Base-by-base conservation (phyloP, 2,888 invertebrate genomes). In the Metopia argyrocephala region DNA sequence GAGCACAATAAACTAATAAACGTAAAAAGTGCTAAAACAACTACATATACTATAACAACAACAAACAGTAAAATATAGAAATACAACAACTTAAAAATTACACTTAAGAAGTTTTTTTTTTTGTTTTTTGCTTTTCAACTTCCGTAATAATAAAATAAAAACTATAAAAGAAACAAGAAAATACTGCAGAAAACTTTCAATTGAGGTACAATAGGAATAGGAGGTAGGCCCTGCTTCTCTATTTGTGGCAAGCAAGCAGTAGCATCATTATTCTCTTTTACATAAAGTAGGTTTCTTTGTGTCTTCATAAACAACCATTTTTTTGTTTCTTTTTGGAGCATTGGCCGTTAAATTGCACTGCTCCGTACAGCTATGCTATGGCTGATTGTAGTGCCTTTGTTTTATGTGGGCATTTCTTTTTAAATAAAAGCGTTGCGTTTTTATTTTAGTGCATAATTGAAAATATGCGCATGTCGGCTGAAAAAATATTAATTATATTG, bases 301-400 rank as follows among this genome's bases (percentile, higher is more conserved):
- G 7, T 31, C 28, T 23, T 65, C 18, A 28, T 21, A 45, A 20
- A 62, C 50, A 48, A 46, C 46, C 7, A 52, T 5, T 61, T 9
- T 12, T 52, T 62, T 71, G 54, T 73, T 5, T 12, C 38, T 62
- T 64, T 73, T 73, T 56, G 56, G 56, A 25, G 64, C 64, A 64
- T 56, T 73, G 73, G 56, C 64, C 73, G 46, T 62, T 62, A 1
- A 5, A 27, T 68, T 38, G 5, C 9, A 31, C 31, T 31, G 38
- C 15, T 3, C 12, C 38, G n/a, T 38, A 15, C 15, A 15, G 12
- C 38, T 38, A 38, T 15, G 38, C 38, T 2, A 15, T 25, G n/a
- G n/a, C n/a, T n/a, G n/a, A n/a, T n/a, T 21, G 54, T n/a, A 15
- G 21, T 15, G 23, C 2, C 5, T 27, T 54, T 54, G 27, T 54